Conservation (phyloP, 2,113 vertebrate genomes). For the Psammodynastes pulverulentus region DNA sequence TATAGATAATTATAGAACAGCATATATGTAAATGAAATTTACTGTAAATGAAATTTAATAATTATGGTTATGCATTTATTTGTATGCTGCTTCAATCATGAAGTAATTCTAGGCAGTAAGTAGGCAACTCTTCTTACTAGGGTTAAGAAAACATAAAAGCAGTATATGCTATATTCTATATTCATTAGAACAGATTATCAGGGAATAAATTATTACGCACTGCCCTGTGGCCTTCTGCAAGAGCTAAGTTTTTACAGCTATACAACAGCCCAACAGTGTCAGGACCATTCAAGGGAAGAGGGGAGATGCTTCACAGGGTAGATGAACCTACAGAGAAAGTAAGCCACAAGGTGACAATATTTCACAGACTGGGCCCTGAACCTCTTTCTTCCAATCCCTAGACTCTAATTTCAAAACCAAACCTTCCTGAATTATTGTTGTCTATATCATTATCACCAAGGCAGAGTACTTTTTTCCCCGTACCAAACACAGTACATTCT, state of each 20-base stretch:
- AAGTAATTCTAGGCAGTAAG: not conserved
- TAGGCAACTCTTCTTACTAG: not conserved
- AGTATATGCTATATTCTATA: not conserved
- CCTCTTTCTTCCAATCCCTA: not conserved
- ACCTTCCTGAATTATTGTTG: not conserved
- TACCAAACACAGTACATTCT: not conserved
- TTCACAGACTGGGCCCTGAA: not conserved
- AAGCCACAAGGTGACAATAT: not conserved
- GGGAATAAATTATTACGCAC: not conserved
- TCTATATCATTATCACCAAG: not conserved
- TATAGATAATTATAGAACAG: slow-evolving; percentile 30
- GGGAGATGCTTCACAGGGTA: not conserved
- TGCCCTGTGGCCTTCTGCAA: not conserved
- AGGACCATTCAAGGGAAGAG: not conserved
- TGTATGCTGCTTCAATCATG: not conserved
- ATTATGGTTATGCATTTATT: not conserved
- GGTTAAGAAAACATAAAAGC: not conserved
- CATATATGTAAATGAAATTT: slow-evolving; percentile 32
- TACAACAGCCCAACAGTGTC: not conserved
- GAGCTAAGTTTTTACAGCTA: not conserved
- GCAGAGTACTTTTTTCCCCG: not conserved
- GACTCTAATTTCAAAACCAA: not conserved
- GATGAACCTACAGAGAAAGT: not conserved
- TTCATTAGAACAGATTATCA: not conserved
- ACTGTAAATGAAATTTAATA: slow-evolving; percentile 44